Evolutionary conservation across 2,797 vertebrate genomes (phyloP).

Genomic region (Squalus acanthias): DNA sequence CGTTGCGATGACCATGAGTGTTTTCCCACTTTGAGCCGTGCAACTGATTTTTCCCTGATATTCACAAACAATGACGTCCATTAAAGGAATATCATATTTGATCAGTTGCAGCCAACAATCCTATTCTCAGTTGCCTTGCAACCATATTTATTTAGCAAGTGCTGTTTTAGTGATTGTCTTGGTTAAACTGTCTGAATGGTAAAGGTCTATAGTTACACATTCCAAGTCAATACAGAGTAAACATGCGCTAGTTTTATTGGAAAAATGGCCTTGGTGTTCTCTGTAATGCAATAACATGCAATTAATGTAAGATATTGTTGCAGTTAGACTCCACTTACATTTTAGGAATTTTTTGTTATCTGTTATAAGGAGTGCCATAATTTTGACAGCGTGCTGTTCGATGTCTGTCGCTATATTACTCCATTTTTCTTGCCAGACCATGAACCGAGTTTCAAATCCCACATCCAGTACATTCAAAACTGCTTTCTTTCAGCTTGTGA

Average conservation of each 20-base stretch:
- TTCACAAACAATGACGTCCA: neutral
- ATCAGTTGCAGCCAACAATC: neutral
- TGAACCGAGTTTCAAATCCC: too few relatives aligned
- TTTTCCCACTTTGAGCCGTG: too few relatives aligned
- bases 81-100: neutral
- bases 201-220: too few relatives aligned
- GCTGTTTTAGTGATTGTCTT: neutral
- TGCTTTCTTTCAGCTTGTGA: too few relatives aligned
- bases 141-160: neutral
- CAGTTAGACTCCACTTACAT: neutral
- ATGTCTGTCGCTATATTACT: neutral
- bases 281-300: too few relatives aligned
- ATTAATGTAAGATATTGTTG: neutral
- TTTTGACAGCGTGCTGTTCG: neutral
- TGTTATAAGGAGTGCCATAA: neutral
- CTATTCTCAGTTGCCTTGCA: neutral
- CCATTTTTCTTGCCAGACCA: neutral
- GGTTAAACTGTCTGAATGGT: too few relatives aligned
- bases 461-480: too few relatives aligned
- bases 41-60: neutral
- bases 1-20: too few relatives aligned
- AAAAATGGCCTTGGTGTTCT: too few relatives aligned
- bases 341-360: neutral
- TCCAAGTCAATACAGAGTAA: too few relatives aligned
- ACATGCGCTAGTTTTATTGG: too few relatives aligned